Conservation (phyloP, 2,113 vertebrate species). For the Seriola rivoliana region DNA sequence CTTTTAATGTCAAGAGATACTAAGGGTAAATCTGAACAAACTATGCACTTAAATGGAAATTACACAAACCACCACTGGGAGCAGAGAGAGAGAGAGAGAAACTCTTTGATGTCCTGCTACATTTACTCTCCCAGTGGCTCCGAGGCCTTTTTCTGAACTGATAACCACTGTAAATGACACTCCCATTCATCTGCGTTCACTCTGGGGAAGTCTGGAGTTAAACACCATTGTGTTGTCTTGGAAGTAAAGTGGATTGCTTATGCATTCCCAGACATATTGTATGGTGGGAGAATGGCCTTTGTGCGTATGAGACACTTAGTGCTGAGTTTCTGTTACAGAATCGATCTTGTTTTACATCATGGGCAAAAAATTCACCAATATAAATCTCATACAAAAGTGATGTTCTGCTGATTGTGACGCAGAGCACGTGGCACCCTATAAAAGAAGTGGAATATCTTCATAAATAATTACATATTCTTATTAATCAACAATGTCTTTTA, state of each 20-base stretch:
- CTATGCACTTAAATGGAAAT: conserved; percentile 35
- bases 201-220: conserved; percentile 36
- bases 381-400: conserved; percentile 10
- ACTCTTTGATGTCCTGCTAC: conserved; percentile 60
- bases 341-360: neutral
- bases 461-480: neutral
- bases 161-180: conserved; percentile 52
- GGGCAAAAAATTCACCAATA: neutral
- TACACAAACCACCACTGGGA: conserved; percentile 38
- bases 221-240: conserved; percentile 35
- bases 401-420: neutral
- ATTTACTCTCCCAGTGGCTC: conserved; percentile 45
- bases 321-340: neutral
- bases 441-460: neutral
- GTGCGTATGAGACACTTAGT: neutral
- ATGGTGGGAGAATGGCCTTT: conserved; percentile 7
- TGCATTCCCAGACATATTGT: conserved; percentile 22
- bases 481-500: neutral
- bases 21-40: conserved; percentile 29
- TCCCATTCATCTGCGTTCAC: conserved; percentile 41
- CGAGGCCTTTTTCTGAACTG: conserved; percentile 24
- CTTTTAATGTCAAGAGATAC: conserved; percentile 34
- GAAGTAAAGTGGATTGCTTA: conserved; percentile 15
- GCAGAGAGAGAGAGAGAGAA: conserved; percentile 19
- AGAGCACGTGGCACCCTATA: neutral